Conservation (phyloP, 2,797 vertebrate species). For the Emys orbicularis region DNA sequence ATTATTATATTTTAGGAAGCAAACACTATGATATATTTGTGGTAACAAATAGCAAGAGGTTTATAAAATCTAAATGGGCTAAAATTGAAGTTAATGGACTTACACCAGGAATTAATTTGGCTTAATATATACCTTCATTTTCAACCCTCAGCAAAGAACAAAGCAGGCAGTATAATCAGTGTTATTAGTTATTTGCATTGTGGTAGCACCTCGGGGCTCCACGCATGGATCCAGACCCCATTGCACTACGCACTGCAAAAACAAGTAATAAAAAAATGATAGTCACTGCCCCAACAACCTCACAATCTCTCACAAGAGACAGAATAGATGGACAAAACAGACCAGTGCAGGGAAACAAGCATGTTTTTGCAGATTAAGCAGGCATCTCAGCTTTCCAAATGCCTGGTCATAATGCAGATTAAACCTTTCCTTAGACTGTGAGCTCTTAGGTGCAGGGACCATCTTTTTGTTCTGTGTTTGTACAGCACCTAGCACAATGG, state of each 20-base stretch:
- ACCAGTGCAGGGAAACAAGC: not conserved
- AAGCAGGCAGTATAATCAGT: not conserved
- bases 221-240: not conserved
- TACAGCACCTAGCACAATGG: no score
- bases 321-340: not conserved
- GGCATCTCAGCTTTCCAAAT: not conserved
- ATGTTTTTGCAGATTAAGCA: not conserved
- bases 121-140: not conserved
- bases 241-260: conserved; percentile 14
- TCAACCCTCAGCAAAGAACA: not conserved
- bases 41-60: not conserved
- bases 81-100: not conserved
- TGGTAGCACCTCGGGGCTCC: rapidly evolving
- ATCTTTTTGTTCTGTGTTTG: not conserved
- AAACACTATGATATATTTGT: not conserved
- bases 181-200: rapidly evolving
- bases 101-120: not conserved
- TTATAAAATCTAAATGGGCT: conserved; percentile 1
- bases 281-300: not conserved
- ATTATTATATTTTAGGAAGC: not conserved
- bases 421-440: not conserved
- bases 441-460: not conserved
- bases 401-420: not conserved
- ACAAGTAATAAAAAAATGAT: not conserved
- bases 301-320: not conserved